Evolutionary conservation across 2,888 invertebrate species (phyloP).

Genomic region (Dorcus hopei): DNA sequence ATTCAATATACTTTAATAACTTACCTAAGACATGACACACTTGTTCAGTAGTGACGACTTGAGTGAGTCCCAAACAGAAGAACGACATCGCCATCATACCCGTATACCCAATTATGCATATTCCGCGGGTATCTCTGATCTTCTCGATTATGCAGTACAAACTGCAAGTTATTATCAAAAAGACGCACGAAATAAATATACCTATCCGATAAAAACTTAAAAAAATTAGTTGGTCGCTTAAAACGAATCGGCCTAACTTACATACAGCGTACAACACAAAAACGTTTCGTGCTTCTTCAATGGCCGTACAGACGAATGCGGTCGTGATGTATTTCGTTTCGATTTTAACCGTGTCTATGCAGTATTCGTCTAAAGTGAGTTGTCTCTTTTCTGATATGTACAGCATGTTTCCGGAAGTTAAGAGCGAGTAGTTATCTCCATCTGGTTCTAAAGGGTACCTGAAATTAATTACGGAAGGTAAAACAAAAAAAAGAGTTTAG

Average conservation of each 20-base stretch:
- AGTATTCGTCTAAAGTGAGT: slow-evolving; percentile 30
- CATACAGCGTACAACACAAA: neutral
- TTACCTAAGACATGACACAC: slow-evolving; percentile 37
- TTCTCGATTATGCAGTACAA: slow-evolving; percentile 22
- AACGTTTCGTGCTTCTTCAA: neutral
- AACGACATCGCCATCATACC: slow-evolving; percentile 36
- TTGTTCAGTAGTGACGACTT: slow-evolving; percentile 25
- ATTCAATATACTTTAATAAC: slow-evolving; percentile 2
- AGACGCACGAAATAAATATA: slow-evolving; percentile 23
- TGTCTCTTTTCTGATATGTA: slow-evolving; percentile 23
- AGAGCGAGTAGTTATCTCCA: slow-evolving; percentile 22
- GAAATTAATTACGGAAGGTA: slow-evolving; percentile 6
- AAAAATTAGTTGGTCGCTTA: neutral
- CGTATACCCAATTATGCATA: slow-evolving; percentile 35
- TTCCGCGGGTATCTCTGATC: slow-evolving; percentile 31
- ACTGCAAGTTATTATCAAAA: slow-evolving; percentile 20
- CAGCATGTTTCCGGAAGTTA: slow-evolving; percentile 31
- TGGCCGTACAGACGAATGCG: slow-evolving; percentile 15
- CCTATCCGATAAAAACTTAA: slow-evolving; percentile 17
- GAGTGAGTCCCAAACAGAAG: slow-evolving; percentile 33
- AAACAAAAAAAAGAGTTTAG: neutral
- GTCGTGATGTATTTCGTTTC: slow-evolving; percentile 18
- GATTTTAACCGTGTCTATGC: slow-evolving; percentile 26
- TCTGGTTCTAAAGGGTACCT: slow-evolving; percentile 22
- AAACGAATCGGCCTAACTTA: neutral